Evolutionary conservation across 2,888 invertebrate species (phyloP).

Genomic region (Choristoneura rosaceana): DNA sequence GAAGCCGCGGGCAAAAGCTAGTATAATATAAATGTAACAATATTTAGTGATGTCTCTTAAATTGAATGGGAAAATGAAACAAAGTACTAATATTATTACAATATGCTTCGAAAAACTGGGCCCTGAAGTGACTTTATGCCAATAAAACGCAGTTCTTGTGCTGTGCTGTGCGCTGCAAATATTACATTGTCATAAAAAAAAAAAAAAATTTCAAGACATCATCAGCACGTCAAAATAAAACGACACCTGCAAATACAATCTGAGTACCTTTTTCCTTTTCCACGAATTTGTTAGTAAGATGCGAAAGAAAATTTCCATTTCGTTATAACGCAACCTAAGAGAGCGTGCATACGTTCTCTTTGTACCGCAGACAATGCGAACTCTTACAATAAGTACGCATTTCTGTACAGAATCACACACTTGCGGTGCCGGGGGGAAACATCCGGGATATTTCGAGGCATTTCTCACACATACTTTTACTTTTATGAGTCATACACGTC

Average conservation of each 20-base stretch:
- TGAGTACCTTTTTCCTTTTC: neutral
- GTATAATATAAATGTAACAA: too few species aligned
- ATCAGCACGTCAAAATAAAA: neutral
- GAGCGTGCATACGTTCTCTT: constrained; percentile 46
- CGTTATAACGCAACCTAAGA: constrained; percentile 32
- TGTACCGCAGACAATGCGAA: constrained; percentile 63
- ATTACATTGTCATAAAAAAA: neutral
- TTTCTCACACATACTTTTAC: constrained; percentile 1
- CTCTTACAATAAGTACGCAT: constrained; percentile 66
- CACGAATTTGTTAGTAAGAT: constrained; percentile 6
- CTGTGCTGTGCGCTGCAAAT: too few species aligned
- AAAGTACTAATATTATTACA: too few species aligned
- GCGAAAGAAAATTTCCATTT: constrained; percentile 5
- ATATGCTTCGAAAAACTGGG: too few species aligned
- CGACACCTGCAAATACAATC: constrained; percentile 3
- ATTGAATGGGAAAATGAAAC: too few species aligned
- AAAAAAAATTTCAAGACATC: neutral
- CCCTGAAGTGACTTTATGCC: too few species aligned
- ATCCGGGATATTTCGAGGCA: constrained; percentile 8
- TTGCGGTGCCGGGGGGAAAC: constrained; percentile 29
- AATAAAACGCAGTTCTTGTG: too few species aligned
- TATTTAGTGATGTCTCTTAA: too few species aligned
- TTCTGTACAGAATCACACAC: constrained; percentile 46
- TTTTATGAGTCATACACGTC: neutral
- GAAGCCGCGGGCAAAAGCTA: too few species aligned